Percentiles rank a stretch among this genome's conserved stretches.
These are phyloP conservation scores for Enteromius trimaculatus DNA, from an alignment of 2,797 vertebrate genomes.

Conservation along the genomic window DNA sequence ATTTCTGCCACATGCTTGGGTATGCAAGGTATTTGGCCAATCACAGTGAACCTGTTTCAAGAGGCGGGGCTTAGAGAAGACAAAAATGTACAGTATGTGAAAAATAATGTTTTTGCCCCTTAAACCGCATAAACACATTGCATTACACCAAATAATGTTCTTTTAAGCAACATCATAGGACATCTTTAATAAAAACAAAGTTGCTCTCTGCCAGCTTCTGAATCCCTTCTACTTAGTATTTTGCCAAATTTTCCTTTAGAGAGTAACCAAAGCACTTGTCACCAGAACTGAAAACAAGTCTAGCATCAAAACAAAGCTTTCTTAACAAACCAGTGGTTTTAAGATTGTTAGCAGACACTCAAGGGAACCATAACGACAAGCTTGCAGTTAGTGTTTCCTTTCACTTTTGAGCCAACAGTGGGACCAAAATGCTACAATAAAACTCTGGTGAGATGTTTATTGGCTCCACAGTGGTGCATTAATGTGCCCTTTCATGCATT, in stretches of 20 bases:
- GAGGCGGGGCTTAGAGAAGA: no score
- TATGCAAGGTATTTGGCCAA: no score
- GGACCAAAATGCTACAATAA: slow-evolving; percentile 17
- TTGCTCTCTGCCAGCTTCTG: neutral
- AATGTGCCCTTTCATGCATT: neutral
- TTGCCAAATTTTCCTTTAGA: neutral
- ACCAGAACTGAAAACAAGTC: neutral
- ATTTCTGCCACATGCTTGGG: no score
- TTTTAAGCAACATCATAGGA: neutral
- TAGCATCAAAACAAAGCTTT: slow-evolving; percentile 18
- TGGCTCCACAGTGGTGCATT: slow-evolving; percentile 16
- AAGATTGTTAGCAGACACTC: slow-evolving; percentile 17
- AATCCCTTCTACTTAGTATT: neutral
- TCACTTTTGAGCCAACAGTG: slow-evolving; percentile 5
- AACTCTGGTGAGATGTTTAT: slow-evolving; percentile 18
- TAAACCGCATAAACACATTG: no score
- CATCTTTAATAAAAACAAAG: neutral
- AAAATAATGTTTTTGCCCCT: no score
- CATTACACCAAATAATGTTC: no score
- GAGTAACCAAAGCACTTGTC: slow-evolving; percentile 7
- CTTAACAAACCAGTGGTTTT: neutral
- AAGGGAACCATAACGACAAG: slow-evolving; percentile 21
- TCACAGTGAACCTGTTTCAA: no score
- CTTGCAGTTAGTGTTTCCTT: neutral
- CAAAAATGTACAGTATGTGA: no score